phyloP scores from a whole-genome alignment of 37 sponge, comb jelly and placozoan species.

The Theonella swinhoei region DNA sequence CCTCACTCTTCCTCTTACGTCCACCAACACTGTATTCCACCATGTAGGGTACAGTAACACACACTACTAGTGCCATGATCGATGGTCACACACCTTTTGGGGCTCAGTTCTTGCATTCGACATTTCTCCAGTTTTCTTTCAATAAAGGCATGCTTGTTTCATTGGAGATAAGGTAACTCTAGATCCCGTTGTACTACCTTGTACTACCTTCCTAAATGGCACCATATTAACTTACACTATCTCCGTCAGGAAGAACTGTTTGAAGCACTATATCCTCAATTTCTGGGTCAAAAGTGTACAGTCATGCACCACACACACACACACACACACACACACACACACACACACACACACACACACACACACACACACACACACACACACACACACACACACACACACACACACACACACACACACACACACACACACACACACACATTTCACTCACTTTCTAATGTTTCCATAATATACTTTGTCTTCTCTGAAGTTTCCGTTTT shows the following conservation, averaged over 20 bases:
- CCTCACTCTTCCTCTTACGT: slow-evolving; percentile 53
- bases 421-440: not conserved
- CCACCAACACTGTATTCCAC: not conserved
- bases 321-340: not conserved
- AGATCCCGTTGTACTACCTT: too few species aligned
- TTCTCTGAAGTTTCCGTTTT: slow-evolving; percentile 5
- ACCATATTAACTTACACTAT: not conserved
- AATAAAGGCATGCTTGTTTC: too few species aligned
- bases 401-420: not conserved
- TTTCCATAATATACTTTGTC: slow-evolving; percentile 6
- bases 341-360: slow-evolving; percentile 16
- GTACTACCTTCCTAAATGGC: not conserved
- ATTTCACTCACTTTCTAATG: slow-evolving; percentile 11
- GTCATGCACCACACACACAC: not conserved
- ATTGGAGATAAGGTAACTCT: too few species aligned
- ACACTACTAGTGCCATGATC: too few species aligned
- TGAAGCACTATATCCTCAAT: slow-evolving; percentile 44
- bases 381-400: not conserved
- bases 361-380: not conserved
- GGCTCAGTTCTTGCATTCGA: not conserved
- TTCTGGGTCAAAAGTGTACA: not conserved
- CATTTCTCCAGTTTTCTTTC: slow-evolving; percentile 22
- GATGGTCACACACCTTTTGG: slow-evolving; percentile 36
- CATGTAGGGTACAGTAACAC: not conserved
- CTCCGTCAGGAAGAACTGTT: slow-evolving; percentile 24